Evolutionary conservation across 2,113 vertebrate genomes (phyloP).

Genomic region (Narcine bancroftii): DNA sequence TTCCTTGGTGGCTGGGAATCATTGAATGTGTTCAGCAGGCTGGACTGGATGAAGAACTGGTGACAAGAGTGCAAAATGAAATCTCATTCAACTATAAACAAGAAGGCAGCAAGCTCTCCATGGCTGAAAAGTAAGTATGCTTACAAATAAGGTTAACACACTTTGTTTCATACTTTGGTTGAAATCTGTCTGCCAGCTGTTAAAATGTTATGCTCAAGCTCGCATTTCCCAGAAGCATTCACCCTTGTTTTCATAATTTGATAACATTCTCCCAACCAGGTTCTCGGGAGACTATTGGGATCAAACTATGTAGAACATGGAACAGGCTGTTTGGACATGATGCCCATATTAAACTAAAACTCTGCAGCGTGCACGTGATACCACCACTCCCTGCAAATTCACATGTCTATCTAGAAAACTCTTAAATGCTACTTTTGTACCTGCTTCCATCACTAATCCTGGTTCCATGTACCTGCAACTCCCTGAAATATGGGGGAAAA

Average conservation of each 20-base stretch:
- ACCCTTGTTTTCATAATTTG: neutral
- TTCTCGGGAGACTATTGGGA: neutral
- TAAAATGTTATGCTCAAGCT: neutral
- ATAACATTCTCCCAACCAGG: neutral
- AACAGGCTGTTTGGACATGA: no score
- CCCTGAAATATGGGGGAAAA: no score
- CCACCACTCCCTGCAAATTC: no score
- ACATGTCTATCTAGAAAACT: no score
- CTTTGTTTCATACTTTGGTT: neutral
- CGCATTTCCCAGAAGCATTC: neutral
- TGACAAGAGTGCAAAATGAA: slow-evolving; percentile 84
- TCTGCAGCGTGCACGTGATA: no score
- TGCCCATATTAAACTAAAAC: no score
- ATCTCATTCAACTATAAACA: slow-evolving; percentile 86
- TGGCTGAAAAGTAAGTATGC: slow-evolving; percentile 86
- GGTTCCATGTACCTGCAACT: no score
- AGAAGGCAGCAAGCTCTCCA: slow-evolving; percentile 74
- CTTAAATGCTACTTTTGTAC: no score
- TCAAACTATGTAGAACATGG: no score
- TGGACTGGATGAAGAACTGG: slow-evolving; percentile 79
- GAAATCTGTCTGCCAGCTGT: neutral
- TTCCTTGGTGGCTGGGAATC: slow-evolving; percentile 93
- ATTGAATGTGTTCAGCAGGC: slow-evolving; percentile 74
- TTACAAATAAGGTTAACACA: neutral
- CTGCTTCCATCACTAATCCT: no score